Evolutionary conservation across 2,888 invertebrate genomes (phyloP).

Genomic region (Onchidella celtica): DNA sequence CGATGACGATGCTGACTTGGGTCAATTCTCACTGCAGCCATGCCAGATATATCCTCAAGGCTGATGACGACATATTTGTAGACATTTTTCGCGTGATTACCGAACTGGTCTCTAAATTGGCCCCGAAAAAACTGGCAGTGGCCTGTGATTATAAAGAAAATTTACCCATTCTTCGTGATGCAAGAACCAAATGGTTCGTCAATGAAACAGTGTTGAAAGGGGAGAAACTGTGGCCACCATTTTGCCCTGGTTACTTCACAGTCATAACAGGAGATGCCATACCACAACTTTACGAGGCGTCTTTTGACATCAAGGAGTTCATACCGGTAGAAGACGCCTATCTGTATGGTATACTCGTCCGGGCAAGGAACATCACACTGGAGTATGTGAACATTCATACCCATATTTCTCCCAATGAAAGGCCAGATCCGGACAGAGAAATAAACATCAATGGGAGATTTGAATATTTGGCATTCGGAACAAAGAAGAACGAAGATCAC

Average conservation of each 20-base stretch:
- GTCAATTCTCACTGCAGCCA: slow-evolving; percentile 64
- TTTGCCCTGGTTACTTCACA: slow-evolving; percentile 74
- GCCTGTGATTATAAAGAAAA: slow-evolving; percentile 53
- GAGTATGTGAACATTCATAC: slow-evolving; percentile 78
- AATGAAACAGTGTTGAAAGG: slow-evolving; percentile 58
- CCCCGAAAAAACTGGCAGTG: slow-evolving; percentile 34
- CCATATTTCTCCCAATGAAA: slow-evolving; percentile 94
- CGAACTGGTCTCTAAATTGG: slow-evolving; percentile 58
- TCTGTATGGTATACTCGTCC: slow-evolving; percentile 69
- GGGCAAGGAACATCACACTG: slow-evolving; percentile 42
- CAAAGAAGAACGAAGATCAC: background rate
- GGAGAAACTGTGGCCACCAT: slow-evolving; percentile 66
- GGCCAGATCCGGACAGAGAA: slow-evolving; percentile 56
- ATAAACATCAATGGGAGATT: slow-evolving; percentile 29
- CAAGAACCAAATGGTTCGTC: slow-evolving; percentile 66
- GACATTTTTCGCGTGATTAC: slow-evolving; percentile 65
- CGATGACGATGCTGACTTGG: slow-evolving; percentile 69
- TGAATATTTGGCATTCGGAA: slow-evolving; percentile 20
- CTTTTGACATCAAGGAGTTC: slow-evolving; percentile 59
- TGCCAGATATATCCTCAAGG: slow-evolving; percentile 65
- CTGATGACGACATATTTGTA: slow-evolving; percentile 73
- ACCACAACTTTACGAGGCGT: slow-evolving; percentile 64
- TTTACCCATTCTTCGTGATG: slow-evolving; percentile 61
- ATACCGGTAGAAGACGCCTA: slow-evolving; percentile 77
- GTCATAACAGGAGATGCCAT: slow-evolving; percentile 66